These are phyloP conservation scores for Brienomyrus brachyistius DNA, from an alignment of 2,113 vertebrate species.

Conservation along the genomic window DNA sequence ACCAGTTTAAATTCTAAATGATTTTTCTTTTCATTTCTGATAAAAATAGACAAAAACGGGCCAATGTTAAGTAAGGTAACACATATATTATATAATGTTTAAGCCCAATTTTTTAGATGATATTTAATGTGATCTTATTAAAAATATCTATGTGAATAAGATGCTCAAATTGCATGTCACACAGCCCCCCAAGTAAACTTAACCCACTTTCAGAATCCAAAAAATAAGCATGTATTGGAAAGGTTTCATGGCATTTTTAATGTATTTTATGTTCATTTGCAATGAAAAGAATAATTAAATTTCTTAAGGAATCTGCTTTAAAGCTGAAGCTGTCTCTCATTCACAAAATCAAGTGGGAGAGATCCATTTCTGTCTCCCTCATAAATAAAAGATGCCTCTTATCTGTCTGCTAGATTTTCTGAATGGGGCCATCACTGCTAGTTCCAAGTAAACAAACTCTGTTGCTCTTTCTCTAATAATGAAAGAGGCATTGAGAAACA, in stretches of 20 bases:
- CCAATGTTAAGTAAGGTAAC: background rate
- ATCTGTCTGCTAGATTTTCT: conserved; percentile 30
- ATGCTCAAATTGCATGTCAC: background rate
- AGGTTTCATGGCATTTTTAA: background rate
- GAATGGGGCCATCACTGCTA: conserved; percentile 25
- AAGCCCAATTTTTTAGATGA: background rate
- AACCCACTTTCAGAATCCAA: background rate
- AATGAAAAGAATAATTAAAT: conserved; percentile 6
- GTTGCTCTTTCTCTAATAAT: background rate
- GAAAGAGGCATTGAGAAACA: background rate
- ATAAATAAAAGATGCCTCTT: conserved; percentile 40
- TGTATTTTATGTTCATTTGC: background rate
- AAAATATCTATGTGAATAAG: background rate
- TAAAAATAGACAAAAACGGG: background rate
- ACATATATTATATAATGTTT: background rate
- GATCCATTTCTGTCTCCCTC: conserved; percentile 30
- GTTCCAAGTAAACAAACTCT: conserved; percentile 12
- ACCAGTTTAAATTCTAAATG: background rate
- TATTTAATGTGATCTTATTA: background rate
- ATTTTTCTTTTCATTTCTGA: background rate
- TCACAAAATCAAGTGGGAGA: conserved; percentile 18
- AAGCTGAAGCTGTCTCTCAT: conserved; percentile 20
- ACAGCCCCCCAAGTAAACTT: background rate
- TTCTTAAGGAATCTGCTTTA: conserved; percentile 17
- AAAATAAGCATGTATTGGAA: background rate